Percentiles rank a stretch among this genome's conserved stretches.
phyloP scores from a whole-genome alignment of 2,888 invertebrate species.

The Netelia inedita region DNA sequence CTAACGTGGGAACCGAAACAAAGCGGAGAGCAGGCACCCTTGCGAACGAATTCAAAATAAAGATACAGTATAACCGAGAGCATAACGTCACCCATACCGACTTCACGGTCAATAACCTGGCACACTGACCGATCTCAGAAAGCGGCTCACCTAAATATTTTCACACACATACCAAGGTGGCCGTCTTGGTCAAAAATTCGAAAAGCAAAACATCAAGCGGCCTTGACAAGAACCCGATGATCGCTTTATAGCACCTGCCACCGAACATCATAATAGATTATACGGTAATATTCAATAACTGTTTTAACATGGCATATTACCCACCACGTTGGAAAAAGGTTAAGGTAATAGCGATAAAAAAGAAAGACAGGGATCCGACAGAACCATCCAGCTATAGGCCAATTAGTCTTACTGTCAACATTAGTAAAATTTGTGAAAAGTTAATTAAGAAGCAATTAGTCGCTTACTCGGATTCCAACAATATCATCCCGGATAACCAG shows the following conservation, averaged over 20 bases:
- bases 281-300: conserved; percentile 51
- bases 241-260: too few relatives aligned
- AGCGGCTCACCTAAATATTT: conserved; percentile 46
- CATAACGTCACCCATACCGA: neutral
- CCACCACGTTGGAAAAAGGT: conserved; percentile 51
- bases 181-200: neutral
- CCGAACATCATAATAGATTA: too few relatives aligned
- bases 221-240: too few relatives aligned
- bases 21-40: neutral
- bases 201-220: too few relatives aligned
- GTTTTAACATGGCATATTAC: conserved; percentile 45
- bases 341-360: conserved; percentile 50
- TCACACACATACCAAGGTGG: neutral
- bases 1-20: neutral
- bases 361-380: conserved; percentile 41
- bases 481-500: neutral
- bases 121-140: conserved; percentile 34
- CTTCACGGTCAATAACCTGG: conserved; percentile 9
- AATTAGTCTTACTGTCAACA: conserved; percentile 60
- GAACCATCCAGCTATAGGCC: conserved; percentile 53
- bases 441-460: conserved; percentile 31
- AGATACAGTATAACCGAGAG: neutral
- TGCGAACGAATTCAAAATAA: neutral
- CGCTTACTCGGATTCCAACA: conserved; percentile 6
- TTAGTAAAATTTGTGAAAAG: neutral